These are phyloP conservation scores for Arvicanthis niloticus DNA, from an alignment of 2,113 vertebrate species.

Conservation along the genomic window DNA sequence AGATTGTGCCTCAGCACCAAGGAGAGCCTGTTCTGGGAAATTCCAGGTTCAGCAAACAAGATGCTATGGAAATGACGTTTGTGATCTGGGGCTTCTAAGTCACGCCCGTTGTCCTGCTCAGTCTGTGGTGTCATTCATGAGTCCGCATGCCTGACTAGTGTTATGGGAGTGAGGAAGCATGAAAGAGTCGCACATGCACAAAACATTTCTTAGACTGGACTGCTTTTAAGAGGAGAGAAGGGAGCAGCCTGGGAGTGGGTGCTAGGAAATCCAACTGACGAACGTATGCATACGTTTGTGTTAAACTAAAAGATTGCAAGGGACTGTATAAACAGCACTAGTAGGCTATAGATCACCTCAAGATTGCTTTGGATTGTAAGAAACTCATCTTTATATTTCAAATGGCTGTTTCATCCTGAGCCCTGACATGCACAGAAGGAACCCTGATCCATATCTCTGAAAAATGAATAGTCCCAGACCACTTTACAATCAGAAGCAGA, in stretches of 20 bases:
- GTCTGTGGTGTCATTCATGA: not conserved
- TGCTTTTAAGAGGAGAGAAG: not conserved
- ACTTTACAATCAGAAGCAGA: not conserved
- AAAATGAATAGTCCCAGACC: not conserved
- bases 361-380: not conserved
- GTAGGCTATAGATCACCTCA: not conserved
- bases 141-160: no score
- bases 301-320: not conserved
- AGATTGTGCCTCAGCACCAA: not conserved
- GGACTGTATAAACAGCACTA: not conserved
- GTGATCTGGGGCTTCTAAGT: not conserved
- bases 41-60: not conserved
- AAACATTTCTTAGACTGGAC: not conserved
- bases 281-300: not conserved
- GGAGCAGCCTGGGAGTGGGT: not conserved
- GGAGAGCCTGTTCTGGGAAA: not conserved
- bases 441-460: not conserved
- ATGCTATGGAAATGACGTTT: not conserved
- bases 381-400: not conserved
- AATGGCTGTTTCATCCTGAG: not conserved
- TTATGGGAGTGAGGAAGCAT: not conserved
- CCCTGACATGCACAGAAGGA: not conserved
- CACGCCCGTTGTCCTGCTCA: not conserved
- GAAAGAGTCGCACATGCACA: not conserved
- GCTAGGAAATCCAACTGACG: not conserved